Evolutionary conservation across 2,113 vertebrate genomes (phyloP).

Genomic region (Parotia lawesii): DNA sequence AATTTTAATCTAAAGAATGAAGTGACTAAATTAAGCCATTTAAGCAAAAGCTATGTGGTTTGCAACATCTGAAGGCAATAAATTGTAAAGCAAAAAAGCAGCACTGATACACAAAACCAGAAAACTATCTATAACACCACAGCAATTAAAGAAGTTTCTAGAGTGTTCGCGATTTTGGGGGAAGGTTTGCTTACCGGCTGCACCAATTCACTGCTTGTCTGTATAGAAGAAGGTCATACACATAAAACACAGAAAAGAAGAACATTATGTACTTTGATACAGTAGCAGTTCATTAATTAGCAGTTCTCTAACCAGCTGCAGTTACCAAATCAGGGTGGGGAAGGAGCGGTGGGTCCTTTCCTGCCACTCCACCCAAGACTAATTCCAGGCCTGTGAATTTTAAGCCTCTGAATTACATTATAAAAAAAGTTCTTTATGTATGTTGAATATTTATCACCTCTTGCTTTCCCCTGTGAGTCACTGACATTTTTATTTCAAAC

Average conservation of each 20-base stretch:
- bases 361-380: not conserved
- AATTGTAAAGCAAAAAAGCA: conserved; percentile 24
- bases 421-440: not conserved
- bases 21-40: conserved; percentile 32
- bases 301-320: not conserved
- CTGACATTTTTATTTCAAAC: not conserved
- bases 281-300: not conserved
- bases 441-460: not conserved
- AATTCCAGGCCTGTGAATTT: not conserved
- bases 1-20: conserved; percentile 51
- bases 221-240: conserved; percentile 15
- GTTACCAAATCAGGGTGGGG: not conserved
- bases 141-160: not conserved
- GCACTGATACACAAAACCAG: conserved; percentile 8
- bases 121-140: not conserved
- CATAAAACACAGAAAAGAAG: not conserved
- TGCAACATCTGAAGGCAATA: conserved; percentile 6
- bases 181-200: conserved; percentile 84
- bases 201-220: conserved; percentile 83
- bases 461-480: not conserved
- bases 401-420: not conserved
- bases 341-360: rapidly evolving
- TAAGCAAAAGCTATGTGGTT: conserved; percentile 19
- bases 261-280: not conserved
- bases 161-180: not conserved